phyloP scores from a whole-genome alignment of 2,113 vertebrate genomes.

The Lota lota region DNA sequence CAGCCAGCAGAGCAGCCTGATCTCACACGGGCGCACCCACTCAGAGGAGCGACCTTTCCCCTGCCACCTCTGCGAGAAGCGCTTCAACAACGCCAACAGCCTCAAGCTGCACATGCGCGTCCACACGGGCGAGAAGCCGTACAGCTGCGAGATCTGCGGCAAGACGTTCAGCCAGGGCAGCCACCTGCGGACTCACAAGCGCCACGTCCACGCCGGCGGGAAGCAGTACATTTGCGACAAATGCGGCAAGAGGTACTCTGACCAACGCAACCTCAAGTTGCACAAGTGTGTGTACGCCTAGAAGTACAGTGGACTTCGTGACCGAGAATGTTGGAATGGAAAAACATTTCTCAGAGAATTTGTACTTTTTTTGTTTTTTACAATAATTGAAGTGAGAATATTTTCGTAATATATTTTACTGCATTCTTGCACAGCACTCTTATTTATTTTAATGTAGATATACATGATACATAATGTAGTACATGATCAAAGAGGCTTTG shows the following conservation, averaged over 20 bases:
- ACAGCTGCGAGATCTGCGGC: conserved; percentile 64
- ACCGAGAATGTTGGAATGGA: no score
- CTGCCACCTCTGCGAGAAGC: conserved; percentile 64
- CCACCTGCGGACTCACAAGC: conserved; percentile 70
- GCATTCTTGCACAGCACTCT: no score
- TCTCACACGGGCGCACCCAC: conserved; percentile 66
- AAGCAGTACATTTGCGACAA: conserved; percentile 75
- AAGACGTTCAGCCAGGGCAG: conserved; percentile 72
- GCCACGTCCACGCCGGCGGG: conserved; percentile 69
- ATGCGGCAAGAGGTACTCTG: conserved; percentile 71
- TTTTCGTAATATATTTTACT: no score
- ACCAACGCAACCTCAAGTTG: conserved; percentile 69
- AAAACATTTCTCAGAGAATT: no score
- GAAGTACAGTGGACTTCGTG: no score
- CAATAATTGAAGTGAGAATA: no score
- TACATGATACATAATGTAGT: no score
- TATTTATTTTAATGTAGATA: no score
- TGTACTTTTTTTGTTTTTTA: no score
- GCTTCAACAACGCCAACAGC: conserved; percentile 72
- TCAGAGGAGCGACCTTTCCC: conserved; percentile 57
- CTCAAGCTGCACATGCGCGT: conserved; percentile 70
- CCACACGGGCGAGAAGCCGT: conserved; percentile 72
- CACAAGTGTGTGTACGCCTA: conserved; percentile 70
- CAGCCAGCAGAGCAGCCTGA: conserved; percentile 74
- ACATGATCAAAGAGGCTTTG: no score